These are phyloP conservation scores for Odocoileus virginianus DNA, from an alignment of 2,113 vertebrate species.

Conservation along the genomic window DNA sequence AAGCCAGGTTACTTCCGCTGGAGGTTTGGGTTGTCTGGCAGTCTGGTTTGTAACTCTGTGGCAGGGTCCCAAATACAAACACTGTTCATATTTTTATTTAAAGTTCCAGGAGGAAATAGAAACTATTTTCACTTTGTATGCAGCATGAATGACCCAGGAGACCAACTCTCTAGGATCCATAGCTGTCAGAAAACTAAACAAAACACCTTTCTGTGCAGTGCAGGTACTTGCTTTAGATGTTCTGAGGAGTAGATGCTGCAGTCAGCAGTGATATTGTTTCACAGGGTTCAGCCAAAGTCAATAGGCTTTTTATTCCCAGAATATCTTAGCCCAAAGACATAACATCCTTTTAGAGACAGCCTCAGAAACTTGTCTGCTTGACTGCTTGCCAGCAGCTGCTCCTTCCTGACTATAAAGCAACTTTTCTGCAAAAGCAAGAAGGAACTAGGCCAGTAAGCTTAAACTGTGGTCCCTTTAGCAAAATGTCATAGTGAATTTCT, in stretches of 20 bases:
- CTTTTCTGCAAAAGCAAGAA: background rate
- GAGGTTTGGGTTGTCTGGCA: background rate
- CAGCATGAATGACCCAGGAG: background rate
- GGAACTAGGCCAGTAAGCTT: background rate
- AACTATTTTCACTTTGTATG: background rate
- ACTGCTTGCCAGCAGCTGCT: background rate
- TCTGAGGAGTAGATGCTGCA: background rate
- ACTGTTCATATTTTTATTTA: background rate
- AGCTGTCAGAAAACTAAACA: background rate
- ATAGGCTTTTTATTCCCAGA: conserved; percentile 31
- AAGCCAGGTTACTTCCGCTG: background rate
- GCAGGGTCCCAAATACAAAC: background rate
- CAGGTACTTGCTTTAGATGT: background rate
- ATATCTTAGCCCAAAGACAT: conserved; percentile 7
- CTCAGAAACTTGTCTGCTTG: background rate
- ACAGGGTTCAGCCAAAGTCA: background rate
- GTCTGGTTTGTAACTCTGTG: background rate
- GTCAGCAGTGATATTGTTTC: background rate
- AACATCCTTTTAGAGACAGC: background rate
- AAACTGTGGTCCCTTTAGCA: background rate
- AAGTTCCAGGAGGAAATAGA: background rate
- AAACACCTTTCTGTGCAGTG: background rate
- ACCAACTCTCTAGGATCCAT: background rate
- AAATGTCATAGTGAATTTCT: background rate
- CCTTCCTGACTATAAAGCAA: background rate